phyloP scores from a whole-genome alignment of 2,113 vertebrate species.

The Centropristis striata region DNA sequence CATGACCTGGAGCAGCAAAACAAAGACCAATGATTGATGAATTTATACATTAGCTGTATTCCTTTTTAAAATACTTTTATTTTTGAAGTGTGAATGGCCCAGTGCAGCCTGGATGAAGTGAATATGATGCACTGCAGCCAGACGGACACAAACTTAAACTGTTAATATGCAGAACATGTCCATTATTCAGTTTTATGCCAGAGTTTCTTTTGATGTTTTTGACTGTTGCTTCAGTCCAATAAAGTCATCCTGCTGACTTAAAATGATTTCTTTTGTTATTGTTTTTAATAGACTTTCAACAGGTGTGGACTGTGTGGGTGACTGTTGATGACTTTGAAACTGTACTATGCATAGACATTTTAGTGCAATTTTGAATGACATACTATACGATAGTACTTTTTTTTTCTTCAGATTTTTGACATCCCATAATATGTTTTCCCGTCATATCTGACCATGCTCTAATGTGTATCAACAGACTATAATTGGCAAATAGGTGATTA shows the following conservation, averaged over 20 bases:
- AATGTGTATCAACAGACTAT: too few species aligned
- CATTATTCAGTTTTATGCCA: not conserved
- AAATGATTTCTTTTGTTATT: not conserved
- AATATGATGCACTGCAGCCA: not conserved
- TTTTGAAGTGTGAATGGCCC: constrained; percentile 10
- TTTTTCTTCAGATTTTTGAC: too few species aligned
- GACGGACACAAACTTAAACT: not conserved
- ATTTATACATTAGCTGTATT: not conserved
- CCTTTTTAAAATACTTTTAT: constrained; percentile 11
- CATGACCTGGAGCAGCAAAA: constrained; percentile 64
- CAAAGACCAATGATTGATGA: constrained; percentile 32
- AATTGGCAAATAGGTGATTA: too few species aligned
- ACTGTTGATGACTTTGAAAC: too few species aligned
- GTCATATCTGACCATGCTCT: too few species aligned
- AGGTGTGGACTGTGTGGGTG: too few species aligned
- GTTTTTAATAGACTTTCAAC: not conserved
- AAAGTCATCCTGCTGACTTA: constrained; percentile 51
- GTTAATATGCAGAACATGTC: not conserved
- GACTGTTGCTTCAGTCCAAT: constrained; percentile 41
- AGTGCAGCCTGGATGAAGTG: not conserved
- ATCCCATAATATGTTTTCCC: too few species aligned
- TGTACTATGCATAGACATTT: too few species aligned
- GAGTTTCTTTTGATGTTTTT: constrained; percentile 15
- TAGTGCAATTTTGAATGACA: too few species aligned
- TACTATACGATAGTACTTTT: too few species aligned